Evolutionary conservation across 2,888 invertebrate genomes (phyloP), one percentile per base, ranked within the genome.

Genomic region (Chalcis sispes): DNA sequence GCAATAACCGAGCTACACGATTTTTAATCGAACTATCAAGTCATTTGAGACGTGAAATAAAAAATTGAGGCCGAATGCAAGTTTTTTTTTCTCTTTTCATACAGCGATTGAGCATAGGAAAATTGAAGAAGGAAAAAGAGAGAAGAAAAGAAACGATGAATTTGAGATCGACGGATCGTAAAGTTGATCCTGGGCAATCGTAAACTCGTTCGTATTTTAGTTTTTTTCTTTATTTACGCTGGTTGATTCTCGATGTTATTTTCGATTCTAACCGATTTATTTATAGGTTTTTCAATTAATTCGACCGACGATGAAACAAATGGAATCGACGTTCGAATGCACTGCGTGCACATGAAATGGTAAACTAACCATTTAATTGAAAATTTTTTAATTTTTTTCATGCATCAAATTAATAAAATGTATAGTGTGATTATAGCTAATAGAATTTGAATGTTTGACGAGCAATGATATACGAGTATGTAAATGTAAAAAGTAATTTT

Each of bases 1-100:
- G 48, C 48, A 23, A 1, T 46, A 36, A 8, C 18, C 70, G 70
- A 52, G 69, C 56, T 42, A 58, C 13, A 52, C 18, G 27, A 61
- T 52, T 71, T 71, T 71, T 71, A 71, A 71, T 71, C 61, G 61
- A 71, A 71, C 70, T 71, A 61, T 52, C 70, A 71, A 27, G 10
- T 8, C 36, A 7, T n/a, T 3, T 5, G 61, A 66, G 23, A 66
- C 40, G 56, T 67, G 27, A 25, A 58, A 58, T n/a, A n/a, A 20
- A 54, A 66, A 42, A 67, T 56, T 3, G 13, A 32, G 66, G 15
- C 20, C 23, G 58, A n/a, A n/a, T n/a, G n/a, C n/a, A n/a, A n/a
- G n/a, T n/a, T n/a, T n/a, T n/a, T n/a, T n/a, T n/a, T n/a, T n/a
- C n/a, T n/a, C 20, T 8, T 64, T 32, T 59, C 59, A 36, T 69